These are phyloP conservation scores for Trinectes maculatus DNA, from an alignment of 2,113 vertebrate species.

Conservation along the genomic window DNA sequence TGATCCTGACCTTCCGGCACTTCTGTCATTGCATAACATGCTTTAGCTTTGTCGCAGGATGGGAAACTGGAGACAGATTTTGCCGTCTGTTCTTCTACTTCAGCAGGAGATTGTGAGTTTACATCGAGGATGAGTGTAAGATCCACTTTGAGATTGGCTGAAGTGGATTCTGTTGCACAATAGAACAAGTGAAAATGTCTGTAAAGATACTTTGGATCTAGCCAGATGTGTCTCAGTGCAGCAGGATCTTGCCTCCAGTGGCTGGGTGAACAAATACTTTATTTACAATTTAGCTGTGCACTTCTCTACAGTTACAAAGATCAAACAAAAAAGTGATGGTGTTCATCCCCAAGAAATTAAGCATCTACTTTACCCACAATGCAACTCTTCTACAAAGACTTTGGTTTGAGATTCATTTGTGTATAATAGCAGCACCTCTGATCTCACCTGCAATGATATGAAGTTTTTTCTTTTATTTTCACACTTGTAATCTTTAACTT, in stretches of 20 bases:
- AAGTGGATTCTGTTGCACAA: background rate
- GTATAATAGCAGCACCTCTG: background rate
- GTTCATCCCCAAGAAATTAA: too few relatives aligned
- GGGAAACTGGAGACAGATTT: background rate
- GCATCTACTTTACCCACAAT: background rate
- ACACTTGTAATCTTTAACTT: background rate
- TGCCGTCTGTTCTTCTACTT: background rate
- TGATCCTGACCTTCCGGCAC: background rate
- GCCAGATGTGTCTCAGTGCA: background rate
- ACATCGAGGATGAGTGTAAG: background rate
- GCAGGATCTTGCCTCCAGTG: background rate
- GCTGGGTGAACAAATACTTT: background rate
- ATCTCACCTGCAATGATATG: too few relatives aligned
- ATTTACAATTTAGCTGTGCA: too few relatives aligned
- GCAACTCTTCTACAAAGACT: background rate
- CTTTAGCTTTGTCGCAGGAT: background rate
- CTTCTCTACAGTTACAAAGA: too few relatives aligned
- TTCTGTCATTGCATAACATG: background rate
- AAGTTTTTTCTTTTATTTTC: background rate
- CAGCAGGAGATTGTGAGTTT: background rate
- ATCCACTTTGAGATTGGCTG: background rate
- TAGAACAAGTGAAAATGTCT: background rate
- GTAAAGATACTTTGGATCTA: background rate
- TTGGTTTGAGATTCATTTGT: too few relatives aligned
- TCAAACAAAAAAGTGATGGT: too few relatives aligned